Conservation (phyloP, 2,113 vertebrate species). For the Hyperoodon ampullatus region DNA sequence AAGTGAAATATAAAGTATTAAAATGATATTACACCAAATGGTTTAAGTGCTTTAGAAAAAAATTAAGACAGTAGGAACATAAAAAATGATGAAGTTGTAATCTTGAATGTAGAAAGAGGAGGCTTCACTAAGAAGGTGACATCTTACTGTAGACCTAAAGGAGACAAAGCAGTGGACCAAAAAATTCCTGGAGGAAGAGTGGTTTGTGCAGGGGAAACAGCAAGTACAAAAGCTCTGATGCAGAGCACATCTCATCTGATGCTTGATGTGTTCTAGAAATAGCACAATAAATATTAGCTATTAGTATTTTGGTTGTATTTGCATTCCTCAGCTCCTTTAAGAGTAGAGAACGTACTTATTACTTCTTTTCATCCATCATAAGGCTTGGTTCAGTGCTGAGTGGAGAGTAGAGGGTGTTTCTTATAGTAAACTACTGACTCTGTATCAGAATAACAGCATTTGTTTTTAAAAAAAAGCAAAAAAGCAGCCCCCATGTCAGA, state of each 20-base stretch:
- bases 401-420: background rate
- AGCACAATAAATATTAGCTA: background rate
- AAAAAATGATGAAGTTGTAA: background rate
- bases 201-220: background rate
- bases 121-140: background rate
- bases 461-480: background rate
- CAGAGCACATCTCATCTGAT: background rate
- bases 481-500: background rate
- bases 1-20: background rate
- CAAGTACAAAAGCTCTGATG: background rate
- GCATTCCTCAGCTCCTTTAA: background rate
- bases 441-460: background rate
- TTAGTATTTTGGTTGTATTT: background rate
- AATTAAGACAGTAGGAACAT: background rate
- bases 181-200: background rate
- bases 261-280: background rate
- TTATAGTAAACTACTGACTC: background rate
- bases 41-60: background rate
- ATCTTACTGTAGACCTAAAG: background rate
- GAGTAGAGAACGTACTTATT: background rate
- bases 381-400: background rate
- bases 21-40: background rate
- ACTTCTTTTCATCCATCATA: background rate
- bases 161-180: background rate
- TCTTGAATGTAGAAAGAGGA: background rate